Evolutionary conservation across 2,797 vertebrate species (phyloP).

Genomic region (Pterois miles): DNA sequence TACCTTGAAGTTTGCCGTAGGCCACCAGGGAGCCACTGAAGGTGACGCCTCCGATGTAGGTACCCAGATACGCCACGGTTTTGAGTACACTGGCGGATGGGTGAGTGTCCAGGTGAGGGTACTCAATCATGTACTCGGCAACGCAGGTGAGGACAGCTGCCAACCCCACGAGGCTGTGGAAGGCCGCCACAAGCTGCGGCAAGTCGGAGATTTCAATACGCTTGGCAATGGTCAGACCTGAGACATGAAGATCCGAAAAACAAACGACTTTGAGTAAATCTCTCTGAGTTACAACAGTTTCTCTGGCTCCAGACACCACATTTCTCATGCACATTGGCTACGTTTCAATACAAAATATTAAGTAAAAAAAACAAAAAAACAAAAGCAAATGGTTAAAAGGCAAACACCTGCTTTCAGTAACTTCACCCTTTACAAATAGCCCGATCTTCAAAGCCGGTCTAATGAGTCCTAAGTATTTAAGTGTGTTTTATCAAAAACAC

Average conservation of each 20-base stretch:
- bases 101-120: constrained; percentile 81
- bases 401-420: constrained; percentile 65
- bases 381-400: constrained; percentile 4
- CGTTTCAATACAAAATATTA: constrained; percentile 7
- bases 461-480: constrained; percentile 39
- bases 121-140: constrained; percentile 82
- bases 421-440: constrained; percentile 15
- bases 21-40: constrained; percentile 84
- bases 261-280: background rate
- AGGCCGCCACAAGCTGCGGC: constrained; percentile 86
- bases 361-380: constrained; percentile 2
- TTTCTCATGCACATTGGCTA: constrained; percentile 24
- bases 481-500: constrained; percentile 36
- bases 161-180: constrained; percentile 86
- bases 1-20: constrained; percentile 84
- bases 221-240: constrained; percentile 87
- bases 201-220: constrained; percentile 86
- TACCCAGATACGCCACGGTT: constrained; percentile 82
- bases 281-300: background rate
- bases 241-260: background rate
- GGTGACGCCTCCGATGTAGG: constrained; percentile 82
- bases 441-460: constrained; percentile 52
- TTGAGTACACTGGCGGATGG: constrained; percentile 80
- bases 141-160: constrained; percentile 83
- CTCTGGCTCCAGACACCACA: constrained; percentile 23